Base-by-base conservation (phyloP, 1,140 invertebrate genomes). In the Drosophila bifasciata region DNA sequence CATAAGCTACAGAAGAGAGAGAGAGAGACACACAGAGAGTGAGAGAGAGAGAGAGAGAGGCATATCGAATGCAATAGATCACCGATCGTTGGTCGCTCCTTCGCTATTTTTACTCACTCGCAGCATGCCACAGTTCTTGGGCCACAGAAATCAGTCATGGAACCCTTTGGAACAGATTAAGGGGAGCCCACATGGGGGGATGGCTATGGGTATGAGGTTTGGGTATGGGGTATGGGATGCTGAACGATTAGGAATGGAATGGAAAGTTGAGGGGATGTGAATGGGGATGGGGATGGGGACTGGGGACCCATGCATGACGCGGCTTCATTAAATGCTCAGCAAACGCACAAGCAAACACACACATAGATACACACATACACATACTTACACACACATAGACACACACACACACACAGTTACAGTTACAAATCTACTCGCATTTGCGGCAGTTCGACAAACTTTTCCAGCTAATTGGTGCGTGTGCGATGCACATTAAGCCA, bases 11-110 rank as follows among this genome's bases (percentile, higher is more conserved):
- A 41, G 45, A 55, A 28, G 48, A 15, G 13, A 32, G n/a, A n/a
- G n/a, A 19, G 19, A 19, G 19, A 19, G 19, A 19, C 19, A 3
- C 2, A 1, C 3, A 21, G 19, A 21, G 1, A 3, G 19, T 1
- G 19, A 19, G 19, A 1, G 2, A 3, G 19, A 1, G 19, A 19
- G 19, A 3, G 1, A 1, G 19, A n/a, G 1, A 6, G 16, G 11
- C 15, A 67, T 52, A 75, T 78, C 79, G 70, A 59, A 44, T 78
- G 57, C 75, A 57, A 79, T 83, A 70, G 79, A 83, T 83, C 79
- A 74, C 56, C 62, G 25, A 58, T 50, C 57, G 57, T 32, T 9
- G n/a, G 11, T 28, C 48, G 28, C 16, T 57, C 23, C 16, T 16
- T 5, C 32, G 11, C 11, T n/a, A n/a, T n/a, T n/a, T n/a, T n/a